phyloP scores from a whole-genome alignment of 2,888 invertebrate species.

The Plagodis pulveraria region DNA sequence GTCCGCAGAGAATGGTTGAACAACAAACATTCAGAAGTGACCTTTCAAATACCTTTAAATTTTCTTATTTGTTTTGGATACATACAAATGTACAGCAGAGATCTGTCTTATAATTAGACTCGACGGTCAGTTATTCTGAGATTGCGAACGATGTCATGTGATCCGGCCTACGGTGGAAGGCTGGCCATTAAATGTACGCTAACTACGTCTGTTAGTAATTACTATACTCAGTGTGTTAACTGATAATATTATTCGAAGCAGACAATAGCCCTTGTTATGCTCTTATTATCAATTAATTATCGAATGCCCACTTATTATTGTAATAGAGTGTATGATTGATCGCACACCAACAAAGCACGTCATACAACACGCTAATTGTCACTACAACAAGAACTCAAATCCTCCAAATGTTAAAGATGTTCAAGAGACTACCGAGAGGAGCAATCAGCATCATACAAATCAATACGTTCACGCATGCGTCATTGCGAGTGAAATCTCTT shows the following conservation, averaged over 20 bases:
- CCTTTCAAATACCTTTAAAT: constrained; percentile 13
- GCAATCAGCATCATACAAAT: constrained; percentile 68
- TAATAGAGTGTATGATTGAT: constrained; percentile 27
- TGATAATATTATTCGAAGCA: constrained; percentile 19
- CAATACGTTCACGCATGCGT: constrained; percentile 83
- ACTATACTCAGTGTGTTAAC: constrained; percentile 7
- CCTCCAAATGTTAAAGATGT: constrained; percentile 8
- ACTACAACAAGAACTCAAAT: constrained; percentile 6
- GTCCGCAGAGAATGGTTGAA: too few relatives aligned
- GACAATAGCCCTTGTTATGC: constrained; percentile 15
- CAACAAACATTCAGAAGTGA: neutral
- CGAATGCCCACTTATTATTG: neutral
- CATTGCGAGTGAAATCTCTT: constrained; percentile 54
- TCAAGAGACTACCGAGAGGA: constrained; percentile 46
- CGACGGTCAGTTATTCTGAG: constrained; percentile 77
- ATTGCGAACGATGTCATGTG: constrained; percentile 71
- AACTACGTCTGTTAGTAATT: constrained; percentile 8
- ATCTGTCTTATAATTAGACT: constrained; percentile 73
- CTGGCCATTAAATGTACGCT: constrained; percentile 37
- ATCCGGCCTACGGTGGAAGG: constrained; percentile 53
- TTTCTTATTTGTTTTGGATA: constrained; percentile 35
- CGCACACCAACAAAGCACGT: constrained; percentile 4
- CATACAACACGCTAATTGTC: constrained; percentile 11
- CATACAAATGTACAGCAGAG: constrained; percentile 46
- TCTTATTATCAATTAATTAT: constrained; percentile 17